A percentile compares a stretch with the other conserved stretches of the same genome.
These are phyloP conservation scores for Labeo catla DNA, from an alignment of 2,113 vertebrate genomes.

Conservation along the genomic window DNA sequence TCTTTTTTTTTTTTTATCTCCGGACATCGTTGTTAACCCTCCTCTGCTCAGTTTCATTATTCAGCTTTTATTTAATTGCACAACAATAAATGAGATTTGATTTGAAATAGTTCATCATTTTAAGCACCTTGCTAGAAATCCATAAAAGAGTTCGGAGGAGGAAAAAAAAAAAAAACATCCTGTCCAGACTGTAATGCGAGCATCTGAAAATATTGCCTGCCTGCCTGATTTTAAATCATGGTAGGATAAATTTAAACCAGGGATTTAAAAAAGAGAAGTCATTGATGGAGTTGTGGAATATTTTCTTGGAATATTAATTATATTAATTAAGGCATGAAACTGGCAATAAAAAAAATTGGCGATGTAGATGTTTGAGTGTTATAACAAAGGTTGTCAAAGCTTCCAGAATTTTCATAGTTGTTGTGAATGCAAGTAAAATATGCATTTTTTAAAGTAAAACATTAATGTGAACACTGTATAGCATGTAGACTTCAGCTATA, in stretches of 20 bases:
- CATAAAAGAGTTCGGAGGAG: constrained; percentile 30
- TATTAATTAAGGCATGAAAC: background rate
- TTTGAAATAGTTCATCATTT: constrained; percentile 49
- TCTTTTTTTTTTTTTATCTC: background rate
- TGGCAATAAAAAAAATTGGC: background rate
- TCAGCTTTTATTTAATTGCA: constrained; percentile 56
- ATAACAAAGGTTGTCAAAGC: background rate
- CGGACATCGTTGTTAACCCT: background rate
- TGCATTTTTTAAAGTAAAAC: background rate
- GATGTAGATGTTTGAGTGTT: background rate
- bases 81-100: constrained; percentile 55
- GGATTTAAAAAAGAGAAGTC: no score
- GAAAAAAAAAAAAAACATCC: background rate
- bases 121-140: constrained; percentile 42
- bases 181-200: background rate
- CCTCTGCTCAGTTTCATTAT: constrained; percentile 15
- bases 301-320: background rate
- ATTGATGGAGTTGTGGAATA: background rate
- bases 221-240: background rate
- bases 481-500: background rate
- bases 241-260: background rate
- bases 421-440: background rate
- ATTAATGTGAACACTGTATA: background rate
- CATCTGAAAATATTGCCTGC: background rate
- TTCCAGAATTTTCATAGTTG: background rate